Percentiles rank a stretch among this genome's conserved stretches.
Conservation (phyloP, 2,797 vertebrate species). For the Valencia hispanica region DNA sequence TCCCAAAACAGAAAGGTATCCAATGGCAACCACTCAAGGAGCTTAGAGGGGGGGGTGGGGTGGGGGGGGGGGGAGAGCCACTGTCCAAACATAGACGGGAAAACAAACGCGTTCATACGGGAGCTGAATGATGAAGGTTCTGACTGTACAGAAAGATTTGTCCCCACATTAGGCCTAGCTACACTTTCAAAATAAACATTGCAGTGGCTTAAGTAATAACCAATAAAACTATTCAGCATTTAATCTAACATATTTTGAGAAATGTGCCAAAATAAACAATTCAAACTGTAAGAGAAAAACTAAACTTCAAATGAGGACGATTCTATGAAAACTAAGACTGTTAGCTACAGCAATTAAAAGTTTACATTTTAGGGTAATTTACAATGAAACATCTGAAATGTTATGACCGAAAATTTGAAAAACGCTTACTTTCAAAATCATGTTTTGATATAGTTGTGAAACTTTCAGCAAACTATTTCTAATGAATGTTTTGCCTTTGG, state of each 20-base stretch:
- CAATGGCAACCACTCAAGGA: conserved; percentile 63
- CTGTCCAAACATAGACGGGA: conserved; percentile 51
- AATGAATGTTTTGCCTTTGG: not conserved
- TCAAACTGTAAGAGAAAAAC: not conserved
- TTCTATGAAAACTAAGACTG: not conserved
- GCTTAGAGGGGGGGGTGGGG: not conserved
- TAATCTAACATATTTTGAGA: not conserved
- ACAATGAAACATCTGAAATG: not conserved
- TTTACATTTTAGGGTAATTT: not conserved
- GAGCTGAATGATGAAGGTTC: not conserved
- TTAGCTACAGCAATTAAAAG: not conserved
- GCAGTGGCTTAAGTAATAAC: not conserved
- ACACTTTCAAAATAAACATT: not conserved
- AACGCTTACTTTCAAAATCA: not conserved
- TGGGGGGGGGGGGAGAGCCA: conserved; percentile 21
- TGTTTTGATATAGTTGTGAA: not conserved
- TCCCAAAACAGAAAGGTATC: conserved; percentile 72
- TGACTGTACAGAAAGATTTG: not conserved
- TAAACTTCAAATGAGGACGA: not conserved
- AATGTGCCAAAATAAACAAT: not conserved
- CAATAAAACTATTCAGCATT: not conserved
- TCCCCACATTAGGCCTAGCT: not conserved
- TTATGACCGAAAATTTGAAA: not conserved
- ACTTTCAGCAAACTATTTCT: not conserved
- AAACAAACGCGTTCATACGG: conserved; percentile 15